Evolutionary conservation across 2,797 vertebrate genomes (phyloP), one percentile per base, ranked within the genome.

Genomic region (Cichlasoma orientale): DNA sequence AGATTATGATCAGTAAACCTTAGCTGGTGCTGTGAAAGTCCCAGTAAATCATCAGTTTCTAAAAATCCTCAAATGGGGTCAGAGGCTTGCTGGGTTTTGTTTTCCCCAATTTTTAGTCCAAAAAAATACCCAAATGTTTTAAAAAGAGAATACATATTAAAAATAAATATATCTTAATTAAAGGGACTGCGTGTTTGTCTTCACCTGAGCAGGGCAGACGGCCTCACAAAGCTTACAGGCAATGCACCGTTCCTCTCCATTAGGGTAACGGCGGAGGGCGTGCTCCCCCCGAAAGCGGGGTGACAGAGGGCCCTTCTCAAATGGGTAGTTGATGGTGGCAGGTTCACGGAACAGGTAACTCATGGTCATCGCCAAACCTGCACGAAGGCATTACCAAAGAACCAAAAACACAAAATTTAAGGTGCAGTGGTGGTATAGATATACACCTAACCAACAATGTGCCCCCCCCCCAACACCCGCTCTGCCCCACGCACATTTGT

Each of bases 181-280:
- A 47, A 66, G 23, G 5, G 23, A 29, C 5, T 2, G 16, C 12
- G 38, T 13, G 44, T 68, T 57, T 66, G 25, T n/a, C 0, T 58
- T 44, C 90, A 99, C 98, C 97, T 99, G 98, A 2, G 98, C 98
- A 0, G 98, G 98, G 82, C 98, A 99, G 82, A 98, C 82, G 0
- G 98, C 98, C 83, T 99, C 98, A 25, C 98, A 99, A 19, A 99
- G 96, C 85, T 99, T 99, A 88, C 98, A 99, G 75, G 97, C 98
- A 0, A 99, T 99, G 94, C 98, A 99, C 69, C 97, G 96, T 82
- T 99, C 98, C 91, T 99, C 98, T 44, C 98, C 98, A 0, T 97
- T 97, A 0, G 98, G 97, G 83, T 98, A 92, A 59, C 90, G 95
- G 72, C 97, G 97, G 57, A 98, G 93, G 0, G 97, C 98, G 0